Evolutionary conservation across 2,888 invertebrate species (phyloP).

Genomic region (Boloria euphrosyne): DNA sequence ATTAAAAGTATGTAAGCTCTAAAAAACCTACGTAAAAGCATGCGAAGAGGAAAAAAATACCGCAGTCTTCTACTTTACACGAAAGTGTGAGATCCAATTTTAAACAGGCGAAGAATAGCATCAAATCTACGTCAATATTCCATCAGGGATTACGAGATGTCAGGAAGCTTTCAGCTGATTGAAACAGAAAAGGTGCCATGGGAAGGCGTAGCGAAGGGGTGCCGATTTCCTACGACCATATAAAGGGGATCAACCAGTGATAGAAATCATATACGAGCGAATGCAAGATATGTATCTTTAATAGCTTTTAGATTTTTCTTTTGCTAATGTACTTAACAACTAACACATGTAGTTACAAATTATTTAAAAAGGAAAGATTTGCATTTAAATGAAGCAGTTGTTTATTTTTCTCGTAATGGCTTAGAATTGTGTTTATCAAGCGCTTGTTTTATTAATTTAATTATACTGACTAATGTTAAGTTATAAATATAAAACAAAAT

Average conservation of each 20-base stretch:
- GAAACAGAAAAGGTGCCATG: constrained; percentile 56
- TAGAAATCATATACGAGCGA: not conserved
- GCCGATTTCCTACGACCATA: constrained; percentile 18
- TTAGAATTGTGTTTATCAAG: too few species aligned
- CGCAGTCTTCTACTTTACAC: not conserved
- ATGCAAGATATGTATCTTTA: not conserved
- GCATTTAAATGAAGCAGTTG: too few species aligned
- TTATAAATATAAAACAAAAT: too few species aligned
- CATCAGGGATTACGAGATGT: constrained; percentile 36
- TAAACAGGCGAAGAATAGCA: constrained; percentile 1
- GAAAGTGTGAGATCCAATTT: not conserved
- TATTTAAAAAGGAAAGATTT: too few species aligned
- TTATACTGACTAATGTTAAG: too few species aligned
- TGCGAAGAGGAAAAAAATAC: not conserved
- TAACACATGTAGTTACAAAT: too few species aligned
- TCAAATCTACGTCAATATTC: constrained; percentile 21
- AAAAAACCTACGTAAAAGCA: not conserved
- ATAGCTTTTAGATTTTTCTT: not conserved
- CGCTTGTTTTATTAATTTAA: too few species aligned
- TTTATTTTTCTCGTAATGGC: too few species aligned
- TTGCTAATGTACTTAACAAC: too few species aligned
- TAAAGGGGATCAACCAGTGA: constrained; percentile 3
- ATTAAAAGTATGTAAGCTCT: too few species aligned
- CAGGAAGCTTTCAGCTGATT: constrained; percentile 68
- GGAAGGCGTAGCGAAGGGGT: constrained; percentile 38